Evolutionary conservation across 2,113 vertebrate species (phyloP).

Genomic region (Prinia subflava): DNA sequence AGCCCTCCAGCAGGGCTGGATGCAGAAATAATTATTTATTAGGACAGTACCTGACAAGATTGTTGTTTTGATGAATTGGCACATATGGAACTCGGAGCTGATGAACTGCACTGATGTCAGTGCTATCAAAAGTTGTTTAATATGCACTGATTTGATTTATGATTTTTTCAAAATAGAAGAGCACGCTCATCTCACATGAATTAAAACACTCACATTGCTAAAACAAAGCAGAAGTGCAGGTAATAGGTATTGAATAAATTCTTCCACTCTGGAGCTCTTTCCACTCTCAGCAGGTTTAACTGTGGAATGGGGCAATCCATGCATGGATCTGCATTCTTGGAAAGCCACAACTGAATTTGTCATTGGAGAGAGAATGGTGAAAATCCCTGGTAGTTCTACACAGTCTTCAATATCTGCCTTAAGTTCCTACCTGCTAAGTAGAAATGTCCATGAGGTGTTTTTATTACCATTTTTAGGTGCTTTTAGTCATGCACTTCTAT

Average conservation of each 20-base stretch:
- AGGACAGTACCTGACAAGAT: constrained; percentile 9
- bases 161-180: constrained; percentile 11
- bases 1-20: neutral
- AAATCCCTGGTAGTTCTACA: neutral
- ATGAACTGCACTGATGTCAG: constrained; percentile 37
- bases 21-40: constrained; percentile 61
- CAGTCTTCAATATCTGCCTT: neutral
- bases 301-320: neutral
- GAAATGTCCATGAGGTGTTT: neutral
- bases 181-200: neutral
- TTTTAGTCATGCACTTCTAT: neutral
- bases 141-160: constrained; percentile 48
- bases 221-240: neutral
- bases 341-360: neutral
- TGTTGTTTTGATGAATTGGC: constrained; percentile 61
- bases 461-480: neutral
- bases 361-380: neutral
- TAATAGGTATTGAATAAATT: neutral
- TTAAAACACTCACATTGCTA: neutral
- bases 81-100: constrained; percentile 15
- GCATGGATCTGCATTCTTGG: neutral
- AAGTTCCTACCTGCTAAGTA: neutral
- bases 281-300: neutral
- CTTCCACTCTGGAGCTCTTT: neutral
- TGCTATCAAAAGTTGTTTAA: constrained; percentile 45